Evolutionary conservation across 2,888 invertebrate species (phyloP), one percentile per base, ranked within the genome.

Genomic region (Mechanitis messenoides): DNA sequence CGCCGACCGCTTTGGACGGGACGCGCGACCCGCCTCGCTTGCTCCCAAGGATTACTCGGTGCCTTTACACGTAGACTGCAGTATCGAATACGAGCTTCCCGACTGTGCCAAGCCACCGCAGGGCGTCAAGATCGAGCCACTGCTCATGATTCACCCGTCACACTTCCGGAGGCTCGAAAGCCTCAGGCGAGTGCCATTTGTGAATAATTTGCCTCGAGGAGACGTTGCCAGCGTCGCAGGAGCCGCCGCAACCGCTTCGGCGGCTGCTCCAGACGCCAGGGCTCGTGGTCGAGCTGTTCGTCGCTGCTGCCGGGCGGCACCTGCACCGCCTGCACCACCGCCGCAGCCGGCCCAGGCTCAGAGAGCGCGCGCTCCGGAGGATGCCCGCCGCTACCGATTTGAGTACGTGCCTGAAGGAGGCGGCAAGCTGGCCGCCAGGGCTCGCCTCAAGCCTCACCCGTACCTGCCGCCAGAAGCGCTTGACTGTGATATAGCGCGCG

Each of bases 51-150:
- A 96, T 86, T 96, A 95, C 90, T 94, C 94, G 84, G 93, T 95
- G 86, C 96, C 96, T 78, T 91, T 96, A 83, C 95, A 96, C 91
- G 96, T 96, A 84, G 96, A 96, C 88, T 96, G 96, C 91, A 95
- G 95, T 91, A 96, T 96, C 77, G 96, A 96, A 90, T 96, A 96
- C 92, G 96, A 96, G 91, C 91, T 96, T 84, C 96, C 96, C 78
- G 96, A 95, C 85, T 95, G 95, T 90, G 95, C 95, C 73, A 95
- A 95, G 89, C 96, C 96, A 74, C 95, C 96, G 74, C 94, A 94
- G 80, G 95, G 95, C 70, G 94, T 93, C 81, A 91, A 95, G 81
- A 93, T 94, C 79, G 96, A 96, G 85, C 96, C 96, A 60, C 91
- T 96, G 79, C 92, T 96, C 76, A 96, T 96, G 95, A 96, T 96